These are phyloP conservation scores for Furcifer pardalis DNA, from an alignment of 2,797 vertebrate species.

Conservation along the genomic window DNA sequence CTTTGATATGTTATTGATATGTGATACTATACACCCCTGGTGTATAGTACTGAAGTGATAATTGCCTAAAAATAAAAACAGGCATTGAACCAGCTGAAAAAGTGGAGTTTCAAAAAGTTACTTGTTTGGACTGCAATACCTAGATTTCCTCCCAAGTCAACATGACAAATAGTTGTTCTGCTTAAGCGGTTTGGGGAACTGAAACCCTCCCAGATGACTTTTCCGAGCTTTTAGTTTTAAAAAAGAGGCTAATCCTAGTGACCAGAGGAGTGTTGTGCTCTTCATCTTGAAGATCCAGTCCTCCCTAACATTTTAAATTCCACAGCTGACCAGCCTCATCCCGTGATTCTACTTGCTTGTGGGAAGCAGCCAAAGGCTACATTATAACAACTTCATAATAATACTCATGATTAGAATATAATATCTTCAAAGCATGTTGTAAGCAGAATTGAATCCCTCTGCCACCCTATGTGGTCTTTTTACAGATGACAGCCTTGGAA, in stretches of 20 bases:
- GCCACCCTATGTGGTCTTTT: constrained; percentile 61
- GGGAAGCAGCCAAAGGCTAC: constrained; percentile 43
- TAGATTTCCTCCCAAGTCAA: no score
- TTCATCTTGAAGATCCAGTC: not conserved
- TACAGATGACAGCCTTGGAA: constrained; percentile 49
- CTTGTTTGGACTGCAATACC: no score
- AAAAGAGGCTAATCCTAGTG: not conserved
- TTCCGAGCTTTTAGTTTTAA: no score
- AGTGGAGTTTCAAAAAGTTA: no score
- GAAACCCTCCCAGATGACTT: no score
- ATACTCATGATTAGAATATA: constrained; percentile 41
- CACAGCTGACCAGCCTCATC: constrained; percentile 27
- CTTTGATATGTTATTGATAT: no score
- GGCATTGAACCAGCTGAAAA: no score
- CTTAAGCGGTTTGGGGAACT: no score
- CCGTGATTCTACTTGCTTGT: not conserved
- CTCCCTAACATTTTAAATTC: not conserved
- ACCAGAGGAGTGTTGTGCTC: not conserved
- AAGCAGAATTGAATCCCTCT: constrained; percentile 50
- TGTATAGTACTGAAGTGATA: not conserved
- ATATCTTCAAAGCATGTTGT: constrained; percentile 55
- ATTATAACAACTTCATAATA: constrained; percentile 39
- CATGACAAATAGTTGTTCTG: no score
- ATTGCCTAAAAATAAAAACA: not conserved
- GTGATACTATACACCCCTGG: no score